Conservation (phyloP, 2,888 invertebrate genomes). For the Gonocerus acuteangulatus region DNA sequence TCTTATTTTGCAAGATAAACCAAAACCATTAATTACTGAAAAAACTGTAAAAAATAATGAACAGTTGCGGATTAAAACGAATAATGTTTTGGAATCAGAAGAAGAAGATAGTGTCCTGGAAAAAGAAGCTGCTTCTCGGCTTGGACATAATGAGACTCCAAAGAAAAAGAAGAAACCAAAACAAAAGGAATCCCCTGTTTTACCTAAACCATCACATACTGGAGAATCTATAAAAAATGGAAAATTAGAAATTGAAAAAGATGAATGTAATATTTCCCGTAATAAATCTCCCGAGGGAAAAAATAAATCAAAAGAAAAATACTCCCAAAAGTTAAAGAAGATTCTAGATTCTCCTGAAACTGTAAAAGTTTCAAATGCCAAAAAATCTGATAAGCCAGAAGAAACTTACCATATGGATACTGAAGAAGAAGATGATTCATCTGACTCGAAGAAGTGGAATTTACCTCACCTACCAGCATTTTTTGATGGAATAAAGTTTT, state of each 20-base stretch:
- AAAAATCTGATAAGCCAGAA: too few species aligned
- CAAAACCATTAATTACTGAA: background rate
- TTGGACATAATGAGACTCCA: background rate
- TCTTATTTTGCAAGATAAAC: background rate
- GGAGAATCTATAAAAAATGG: background rate
- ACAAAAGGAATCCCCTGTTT: background rate
- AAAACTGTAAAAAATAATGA: constrained; percentile 33
- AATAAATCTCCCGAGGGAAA: background rate
- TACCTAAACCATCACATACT: too few species aligned
- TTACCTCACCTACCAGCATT: constrained; percentile 45
- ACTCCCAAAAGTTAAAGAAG: constrained; percentile 10
- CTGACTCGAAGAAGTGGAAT: background rate
- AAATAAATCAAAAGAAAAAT: constrained; percentile 31
- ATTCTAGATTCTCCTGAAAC: too few species aligned
- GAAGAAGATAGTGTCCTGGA: constrained; percentile 8
- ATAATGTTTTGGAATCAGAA: constrained; percentile 34
- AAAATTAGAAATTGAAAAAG: background rate
- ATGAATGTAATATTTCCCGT: background rate
- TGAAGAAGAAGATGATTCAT: constrained; percentile 35
- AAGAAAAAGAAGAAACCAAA: background rate
- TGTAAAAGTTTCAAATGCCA: too few species aligned
- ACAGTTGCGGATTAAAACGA: constrained; percentile 37
- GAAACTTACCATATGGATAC: constrained; percentile 44
- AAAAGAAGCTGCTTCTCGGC: constrained; percentile 9
- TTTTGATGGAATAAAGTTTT: constrained; percentile 49